Base-by-base conservation (phyloP, 2,113 vertebrate species). In the Epinephelus fuscoguttatus region DNA sequence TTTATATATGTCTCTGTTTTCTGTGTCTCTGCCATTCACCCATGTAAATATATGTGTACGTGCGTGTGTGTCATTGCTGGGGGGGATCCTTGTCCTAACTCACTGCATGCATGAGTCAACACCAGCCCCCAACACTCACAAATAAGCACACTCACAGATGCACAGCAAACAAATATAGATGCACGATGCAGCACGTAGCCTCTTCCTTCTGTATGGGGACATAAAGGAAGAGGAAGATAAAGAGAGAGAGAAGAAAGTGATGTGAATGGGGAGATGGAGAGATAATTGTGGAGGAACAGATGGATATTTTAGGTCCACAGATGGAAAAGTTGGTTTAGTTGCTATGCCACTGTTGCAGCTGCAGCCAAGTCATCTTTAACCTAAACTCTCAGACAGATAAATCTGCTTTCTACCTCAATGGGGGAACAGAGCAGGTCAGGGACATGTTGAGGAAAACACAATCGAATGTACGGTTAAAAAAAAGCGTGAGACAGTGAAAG, bases 41-140 rank as follows among this genome's bases (percentile, higher is more conserved):
- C 66, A 75, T 84, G 66, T 70, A 84, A 74, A 87, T 81, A 68
- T 80, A 33, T 33, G 33, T 60, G 52, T 67, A 45, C 33, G 23
- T 75, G 52, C 71, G 68, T 63, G 61, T 80, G 52, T 88, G 61
- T 70, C 60, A 82, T 62, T 80, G 91, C 89, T 89, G 11, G 80
- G 88, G 89, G 91, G 79, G 62, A 85, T 89, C 78, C 70, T 91
- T 81, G 84, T 88, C 76, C 87, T 88, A 83, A 84, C 52, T 59
- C 78, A 79, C 21, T 82, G 87, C 91, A 88, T 70, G 89, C 81
- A 84, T 89, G 90, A 92, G 71, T 91, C 88, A 90, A 90, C 85
- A 84, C 17, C 67, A 87, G 73, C 56, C 64, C 23, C 25, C 25
- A 19, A 68, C 25, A 68, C 55, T 67, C 79, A 77, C 74, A 88